These are phyloP conservation scores for Champsocephalus gunnari DNA, from an alignment of 2,797 vertebrate species.

Conservation along the genomic window DNA sequence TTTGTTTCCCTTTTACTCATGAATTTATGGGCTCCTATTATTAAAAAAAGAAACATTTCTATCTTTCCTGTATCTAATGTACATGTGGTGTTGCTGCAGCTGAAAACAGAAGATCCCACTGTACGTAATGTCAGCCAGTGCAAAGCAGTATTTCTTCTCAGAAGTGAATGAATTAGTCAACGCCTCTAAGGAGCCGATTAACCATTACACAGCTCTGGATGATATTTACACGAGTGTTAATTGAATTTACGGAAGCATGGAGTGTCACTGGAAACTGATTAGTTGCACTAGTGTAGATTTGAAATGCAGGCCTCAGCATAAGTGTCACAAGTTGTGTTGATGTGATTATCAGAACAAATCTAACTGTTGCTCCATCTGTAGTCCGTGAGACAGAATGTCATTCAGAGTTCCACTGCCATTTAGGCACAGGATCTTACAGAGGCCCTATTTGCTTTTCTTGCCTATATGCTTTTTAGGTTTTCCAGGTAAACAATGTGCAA, in stretches of 20 bases:
- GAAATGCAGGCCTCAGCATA: conserved; percentile 4
- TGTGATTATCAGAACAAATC: conserved; percentile 12
- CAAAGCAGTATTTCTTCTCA: conserved; percentile 37
- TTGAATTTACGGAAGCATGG: conserved; percentile 41
- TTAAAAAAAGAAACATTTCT: conserved; percentile 51
- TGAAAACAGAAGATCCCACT: conserved; percentile 27
- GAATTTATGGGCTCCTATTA: conserved; percentile 64
- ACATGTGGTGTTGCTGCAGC: conserved; percentile 7
- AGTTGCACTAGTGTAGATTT: conserved; percentile 13
- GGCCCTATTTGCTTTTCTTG: too few species aligned
- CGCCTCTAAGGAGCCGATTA: conserved; percentile 42
- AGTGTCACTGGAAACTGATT: conserved; percentile 42
- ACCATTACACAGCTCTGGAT: conserved; percentile 40
- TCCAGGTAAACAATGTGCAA: too few species aligned
- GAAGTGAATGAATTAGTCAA: conserved; percentile 36
- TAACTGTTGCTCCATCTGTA: not conserved
- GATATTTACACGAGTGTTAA: conserved; percentile 46
- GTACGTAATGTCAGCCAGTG: conserved; percentile 22
- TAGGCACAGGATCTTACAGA: too few species aligned
- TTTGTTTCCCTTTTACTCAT: conserved; percentile 77
- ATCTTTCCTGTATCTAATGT: conserved; percentile 32
- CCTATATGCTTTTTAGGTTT: too few species aligned
- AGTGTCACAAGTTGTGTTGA: conserved; percentile 22
- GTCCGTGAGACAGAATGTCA: not conserved
- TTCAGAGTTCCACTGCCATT: not conserved